Percentiles rank a stretch among this genome's conserved stretches.
These are phyloP conservation scores for Halichondria panicea DNA, from an alignment of 37 sponge, comb jelly and placozoan species.

Conservation along the genomic window DNA sequence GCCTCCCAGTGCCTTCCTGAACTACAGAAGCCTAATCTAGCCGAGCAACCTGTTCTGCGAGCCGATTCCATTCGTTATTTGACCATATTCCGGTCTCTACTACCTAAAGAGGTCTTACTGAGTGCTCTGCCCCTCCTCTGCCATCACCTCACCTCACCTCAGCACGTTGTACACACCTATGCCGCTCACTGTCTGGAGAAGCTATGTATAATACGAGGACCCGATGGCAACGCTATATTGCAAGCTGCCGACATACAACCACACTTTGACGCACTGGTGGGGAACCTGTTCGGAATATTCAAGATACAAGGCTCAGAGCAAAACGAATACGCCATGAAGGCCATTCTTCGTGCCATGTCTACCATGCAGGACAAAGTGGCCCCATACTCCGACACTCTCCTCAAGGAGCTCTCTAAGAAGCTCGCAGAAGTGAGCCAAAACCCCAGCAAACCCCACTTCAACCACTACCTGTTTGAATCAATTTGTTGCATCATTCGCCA, in stretches of 20 bases:
- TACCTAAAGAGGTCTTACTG: constrained; percentile 76
- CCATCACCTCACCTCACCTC: constrained; percentile 53
- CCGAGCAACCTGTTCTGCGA: constrained; percentile 75
- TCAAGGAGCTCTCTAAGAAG: constrained; percentile 78
- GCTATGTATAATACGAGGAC: constrained; percentile 63
- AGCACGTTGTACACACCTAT: constrained; percentile 94
- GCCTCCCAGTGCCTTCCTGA: constrained; percentile 77
- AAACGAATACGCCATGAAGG: constrained; percentile 98
- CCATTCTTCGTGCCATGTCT: constrained; percentile 78
- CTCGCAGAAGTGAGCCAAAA: constrained; percentile 84
- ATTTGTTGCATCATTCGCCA: constrained; percentile 86
- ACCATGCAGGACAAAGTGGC: constrained; percentile 57
- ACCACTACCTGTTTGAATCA: constrained; percentile 98
- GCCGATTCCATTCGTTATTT: constrained; percentile 91
- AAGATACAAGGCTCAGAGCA: constrained; percentile 71
- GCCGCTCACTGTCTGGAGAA: constrained; percentile 95
- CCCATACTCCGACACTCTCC: constrained; percentile 58
- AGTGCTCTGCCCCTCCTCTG: constrained; percentile 65
- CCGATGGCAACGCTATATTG: constrained; percentile 32
- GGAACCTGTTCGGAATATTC: constrained; percentile 73
- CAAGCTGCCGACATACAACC: constrained; percentile 62
- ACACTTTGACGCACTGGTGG: constrained; percentile 55
- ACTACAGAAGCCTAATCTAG: constrained; percentile 63
- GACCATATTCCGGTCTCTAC: constrained; percentile 86
- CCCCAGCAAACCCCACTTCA: constrained; percentile 97